Conservation (phyloP, 2,888 invertebrate genomes). For the Folsomia manolachei region DNA sequence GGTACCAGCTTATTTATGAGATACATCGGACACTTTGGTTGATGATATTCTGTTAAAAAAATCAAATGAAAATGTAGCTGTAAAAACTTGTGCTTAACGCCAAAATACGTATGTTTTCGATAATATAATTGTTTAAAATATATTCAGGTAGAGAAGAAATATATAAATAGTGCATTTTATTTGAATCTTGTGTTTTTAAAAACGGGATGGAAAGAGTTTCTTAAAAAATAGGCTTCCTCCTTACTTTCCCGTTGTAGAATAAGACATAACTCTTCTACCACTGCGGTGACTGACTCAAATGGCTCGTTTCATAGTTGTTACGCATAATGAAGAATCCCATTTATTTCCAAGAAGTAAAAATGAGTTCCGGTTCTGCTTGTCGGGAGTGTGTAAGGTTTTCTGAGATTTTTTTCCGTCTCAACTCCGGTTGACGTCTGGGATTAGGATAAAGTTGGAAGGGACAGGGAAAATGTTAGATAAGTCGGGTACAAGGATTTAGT, state of each 20-base stretch:
- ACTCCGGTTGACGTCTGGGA: neutral
- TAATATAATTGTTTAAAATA: too few relatives aligned
- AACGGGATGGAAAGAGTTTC: too few relatives aligned
- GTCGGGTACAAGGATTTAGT: neutral
- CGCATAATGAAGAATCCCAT: constrained; percentile 19
- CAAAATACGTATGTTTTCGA: too few relatives aligned
- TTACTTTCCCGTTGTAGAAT: too few relatives aligned
- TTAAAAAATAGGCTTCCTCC: too few relatives aligned
- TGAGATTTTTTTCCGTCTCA: neutral
- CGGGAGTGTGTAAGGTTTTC: neutral
- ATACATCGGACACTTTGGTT: too few relatives aligned
- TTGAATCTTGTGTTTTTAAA: too few relatives aligned
- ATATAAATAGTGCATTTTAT: too few relatives aligned
- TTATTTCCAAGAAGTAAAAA: constrained; percentile 14
- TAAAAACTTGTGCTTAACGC: too few relatives aligned
- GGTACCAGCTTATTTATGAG: constrained; percentile 21
- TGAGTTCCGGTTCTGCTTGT: constrained; percentile 17
- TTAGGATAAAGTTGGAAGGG: neutral
- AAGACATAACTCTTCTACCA: constrained; percentile 1
- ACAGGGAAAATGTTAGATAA: neutral
- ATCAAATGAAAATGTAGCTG: too few relatives aligned
- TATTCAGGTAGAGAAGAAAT: too few relatives aligned
- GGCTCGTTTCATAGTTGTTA: constrained; percentile 22
- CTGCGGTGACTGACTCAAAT: neutral
- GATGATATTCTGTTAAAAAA: too few relatives aligned